Evolutionary conservation across 2,797 vertebrate genomes (phyloP).

Genomic region (Agapornis canus): DNA sequence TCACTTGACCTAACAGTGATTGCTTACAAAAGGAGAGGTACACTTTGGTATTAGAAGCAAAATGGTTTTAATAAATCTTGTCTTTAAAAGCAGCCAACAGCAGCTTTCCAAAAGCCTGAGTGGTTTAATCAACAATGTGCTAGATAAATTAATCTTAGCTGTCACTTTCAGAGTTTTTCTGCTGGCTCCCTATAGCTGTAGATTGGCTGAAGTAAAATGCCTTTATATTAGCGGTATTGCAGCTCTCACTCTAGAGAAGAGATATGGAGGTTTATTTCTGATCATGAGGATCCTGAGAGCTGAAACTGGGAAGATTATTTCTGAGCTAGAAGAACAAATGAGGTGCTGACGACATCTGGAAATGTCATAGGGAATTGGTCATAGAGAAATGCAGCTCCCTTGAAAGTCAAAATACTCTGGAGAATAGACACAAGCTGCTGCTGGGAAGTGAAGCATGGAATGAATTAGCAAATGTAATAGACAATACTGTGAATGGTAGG

Average conservation of each 20-base stretch:
- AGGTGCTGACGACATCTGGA: not conserved
- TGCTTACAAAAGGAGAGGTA: not conserved
- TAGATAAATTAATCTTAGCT: not conserved
- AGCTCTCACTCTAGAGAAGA: not conserved
- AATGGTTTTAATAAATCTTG: conserved; percentile 13
- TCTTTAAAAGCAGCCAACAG: not conserved
- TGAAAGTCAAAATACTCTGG: not conserved
- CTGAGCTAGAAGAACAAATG: not conserved
- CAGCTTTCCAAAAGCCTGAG: not conserved
- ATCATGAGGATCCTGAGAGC: not conserved
- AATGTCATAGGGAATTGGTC: not conserved
- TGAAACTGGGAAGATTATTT: not conserved
- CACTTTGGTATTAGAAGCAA: not conserved
- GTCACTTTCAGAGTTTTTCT: not conserved
- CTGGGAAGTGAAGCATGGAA: not conserved
- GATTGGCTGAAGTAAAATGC: not conserved
- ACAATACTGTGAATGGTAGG: not conserved
- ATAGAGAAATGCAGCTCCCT: not conserved
- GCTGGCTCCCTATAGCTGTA: not conserved
- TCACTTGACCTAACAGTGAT: not conserved
- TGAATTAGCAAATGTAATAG: not conserved
- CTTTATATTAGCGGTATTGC: not conserved
- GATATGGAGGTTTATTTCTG: not conserved
- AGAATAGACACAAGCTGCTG: not conserved
- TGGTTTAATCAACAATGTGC: not conserved